Conservation (phyloP, 1,140 invertebrate species). For the Bombus superbus region DNA sequence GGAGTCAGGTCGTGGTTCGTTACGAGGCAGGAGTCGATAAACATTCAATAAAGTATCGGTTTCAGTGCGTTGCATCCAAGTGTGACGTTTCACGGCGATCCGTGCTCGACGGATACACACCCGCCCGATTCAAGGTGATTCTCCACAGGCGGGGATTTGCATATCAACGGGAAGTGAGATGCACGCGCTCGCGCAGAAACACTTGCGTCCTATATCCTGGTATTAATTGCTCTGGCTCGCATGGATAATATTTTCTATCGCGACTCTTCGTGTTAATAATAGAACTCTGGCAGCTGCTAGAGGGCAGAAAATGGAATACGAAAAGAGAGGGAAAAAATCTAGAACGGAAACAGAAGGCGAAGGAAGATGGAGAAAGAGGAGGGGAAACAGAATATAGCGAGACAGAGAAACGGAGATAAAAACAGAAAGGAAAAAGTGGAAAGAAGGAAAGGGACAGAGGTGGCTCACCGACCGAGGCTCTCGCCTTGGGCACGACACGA, state of each 20-base stretch:
- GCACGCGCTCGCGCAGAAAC: not conserved
- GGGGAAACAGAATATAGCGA: not conserved
- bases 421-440: not conserved
- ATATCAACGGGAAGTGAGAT: constrained; percentile 2
- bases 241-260: not conserved
- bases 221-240: constrained; percentile 8
- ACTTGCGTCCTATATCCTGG: not conserved
- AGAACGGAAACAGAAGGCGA: not conserved
- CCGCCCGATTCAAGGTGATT: not conserved
- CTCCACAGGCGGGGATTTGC: not conserved
- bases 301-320: not conserved
- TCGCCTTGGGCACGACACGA: constrained; percentile 74
- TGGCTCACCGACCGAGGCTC: constrained; percentile 44
- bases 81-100: not conserved
- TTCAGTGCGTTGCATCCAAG: not conserved
- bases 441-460: not conserved
- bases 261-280: not conserved
- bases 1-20: not conserved
- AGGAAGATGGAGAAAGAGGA: not conserved
- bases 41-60: constrained; percentile 7
- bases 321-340: not conserved
- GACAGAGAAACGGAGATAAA: not conserved
- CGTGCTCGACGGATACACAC: not conserved
- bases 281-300: not conserved
- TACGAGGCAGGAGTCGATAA: not conserved